These are phyloP conservation scores for Mnemiopsis leidyi DNA, from an alignment of 37 sponge, comb jelly and placozoan genomes.

Conservation along the genomic window DNA sequence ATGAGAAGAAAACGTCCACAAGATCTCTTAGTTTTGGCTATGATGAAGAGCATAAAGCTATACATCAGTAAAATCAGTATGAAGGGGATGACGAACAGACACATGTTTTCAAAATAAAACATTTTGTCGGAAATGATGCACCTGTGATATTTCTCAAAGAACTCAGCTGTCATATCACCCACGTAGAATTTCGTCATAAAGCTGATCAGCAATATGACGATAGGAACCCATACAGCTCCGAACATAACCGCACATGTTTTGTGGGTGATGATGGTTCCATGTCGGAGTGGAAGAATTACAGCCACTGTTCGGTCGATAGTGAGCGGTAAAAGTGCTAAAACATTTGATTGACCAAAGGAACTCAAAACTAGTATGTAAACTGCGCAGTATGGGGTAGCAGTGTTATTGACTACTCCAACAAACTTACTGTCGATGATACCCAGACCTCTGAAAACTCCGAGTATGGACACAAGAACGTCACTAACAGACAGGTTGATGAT, in stretches of 20 bases:
- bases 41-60: neutral
- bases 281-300: neutral
- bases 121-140: neutral
- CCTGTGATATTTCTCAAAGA: neutral
- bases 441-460: too few relatives aligned
- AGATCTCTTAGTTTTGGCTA: neutral
- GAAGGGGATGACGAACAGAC: neutral
- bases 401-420: too few relatives aligned
- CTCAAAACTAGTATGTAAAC: neutral
- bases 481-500: too few relatives aligned
- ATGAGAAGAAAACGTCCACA: neutral
- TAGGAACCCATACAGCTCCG: neutral
- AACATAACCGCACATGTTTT: neutral
- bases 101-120: neutral
- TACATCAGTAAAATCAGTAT: neutral
- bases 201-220: neutral
- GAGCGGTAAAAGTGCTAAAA: neutral
- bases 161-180: neutral
- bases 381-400: neutral
- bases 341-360: neutral
- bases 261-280: neutral
- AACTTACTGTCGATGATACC: too few relatives aligned
- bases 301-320: neutral
- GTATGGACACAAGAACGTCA: too few relatives aligned
- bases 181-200: neutral